phyloP scores from a whole-genome alignment of 2,888 invertebrate species.

The Hypolimnas misippus region DNA sequence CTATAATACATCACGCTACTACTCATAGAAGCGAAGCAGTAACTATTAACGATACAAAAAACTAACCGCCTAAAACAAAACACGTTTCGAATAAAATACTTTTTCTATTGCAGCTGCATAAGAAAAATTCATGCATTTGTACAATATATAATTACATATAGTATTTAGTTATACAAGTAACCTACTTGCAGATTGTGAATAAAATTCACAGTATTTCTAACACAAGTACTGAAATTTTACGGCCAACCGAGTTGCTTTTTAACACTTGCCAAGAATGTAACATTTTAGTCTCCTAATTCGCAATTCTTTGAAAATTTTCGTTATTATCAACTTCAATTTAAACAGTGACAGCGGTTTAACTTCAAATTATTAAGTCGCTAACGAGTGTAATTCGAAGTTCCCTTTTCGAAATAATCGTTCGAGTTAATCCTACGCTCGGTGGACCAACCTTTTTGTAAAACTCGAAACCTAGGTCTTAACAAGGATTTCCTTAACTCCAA shows the following conservation, averaged over 20 bases:
- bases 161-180: background rate
- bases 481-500: constrained; percentile 6
- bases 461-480: constrained; percentile 7
- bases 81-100: no score
- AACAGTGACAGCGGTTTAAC: constrained; percentile 15
- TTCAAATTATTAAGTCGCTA: constrained; percentile 20
- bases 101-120: no score
- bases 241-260: background rate
- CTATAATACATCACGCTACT: no score
- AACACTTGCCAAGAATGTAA: background rate
- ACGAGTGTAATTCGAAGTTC: constrained; percentile 11
- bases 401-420: constrained; percentile 12
- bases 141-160: background rate
- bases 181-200: background rate
- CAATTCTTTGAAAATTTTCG: constrained; percentile 7
- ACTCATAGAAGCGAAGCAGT: no score
- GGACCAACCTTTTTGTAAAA: constrained; percentile 8
- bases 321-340: constrained; percentile 20
- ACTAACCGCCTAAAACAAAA: no score
- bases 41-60: no score
- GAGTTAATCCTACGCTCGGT: constrained; percentile 1
- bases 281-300: background rate
- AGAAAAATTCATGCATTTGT: background rate
- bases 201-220: constrained; percentile 5
- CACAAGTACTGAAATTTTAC: constrained; percentile 3